Base-by-base conservation (phyloP, 2,797 vertebrate genomes). In the Phataginus tricuspis region DNA sequence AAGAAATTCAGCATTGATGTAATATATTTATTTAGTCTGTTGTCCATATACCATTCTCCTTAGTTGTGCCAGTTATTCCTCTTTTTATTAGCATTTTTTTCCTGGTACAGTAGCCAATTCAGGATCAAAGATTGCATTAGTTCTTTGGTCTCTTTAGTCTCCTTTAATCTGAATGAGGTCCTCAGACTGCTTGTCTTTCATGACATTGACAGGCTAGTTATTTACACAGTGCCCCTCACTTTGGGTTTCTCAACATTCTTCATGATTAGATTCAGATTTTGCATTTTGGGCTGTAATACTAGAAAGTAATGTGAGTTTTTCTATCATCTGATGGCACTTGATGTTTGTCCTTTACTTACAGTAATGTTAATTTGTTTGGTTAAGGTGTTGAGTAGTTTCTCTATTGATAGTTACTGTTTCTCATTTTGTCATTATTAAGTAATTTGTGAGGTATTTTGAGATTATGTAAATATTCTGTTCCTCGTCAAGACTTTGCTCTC, bases 361-460 rank as follows among this genome's bases (percentile, higher is more conserved):
- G 4, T 78, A 42, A 45, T 82, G 59, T 83, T 85, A 42, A 53
- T 93, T 97, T 72, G 42, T 31, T 96, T 94, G 64, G 14, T 93
- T 84, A 87, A 72, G 21, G 15, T 86, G 15, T 69, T 74, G 59
- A 74, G 57, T 94, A 51, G 57, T 90, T 94, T 74, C 64, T 90
- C 63, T 23, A 34, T 61, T 84, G 51, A 42, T 75, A 85, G 69
- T 87, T 79, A 83, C 23, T 84, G 16, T 69, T 94, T 95, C 88
- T 96, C 63, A 61, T 95, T 94, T 94, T 94, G 82, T 10, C 71
- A 79, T 77, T 77, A 89, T 74, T 78, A 84, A 85, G 72, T 90
- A 82, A 86, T 63, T 91, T 92, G 12, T 87, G 59, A 87, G 25
- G 55, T 63, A 68, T 11, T 86, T 93, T 87, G 80, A 92, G 61